Evolutionary conservation across 2,797 vertebrate species (phyloP).

Genomic region (Phrynocephalus forsythii): DNA sequence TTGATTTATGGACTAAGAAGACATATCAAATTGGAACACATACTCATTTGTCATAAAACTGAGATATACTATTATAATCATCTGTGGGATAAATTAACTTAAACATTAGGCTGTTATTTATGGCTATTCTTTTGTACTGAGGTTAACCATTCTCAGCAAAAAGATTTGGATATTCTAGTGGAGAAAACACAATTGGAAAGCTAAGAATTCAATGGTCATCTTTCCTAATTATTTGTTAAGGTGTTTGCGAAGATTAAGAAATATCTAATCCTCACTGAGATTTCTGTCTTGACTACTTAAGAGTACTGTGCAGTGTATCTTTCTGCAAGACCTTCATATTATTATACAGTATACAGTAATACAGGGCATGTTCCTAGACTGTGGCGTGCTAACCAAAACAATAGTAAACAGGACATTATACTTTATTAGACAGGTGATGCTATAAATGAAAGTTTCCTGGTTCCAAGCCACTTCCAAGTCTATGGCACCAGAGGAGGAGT

Average conservation of each 20-base stretch:
- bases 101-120: slow-evolving; percentile 4
- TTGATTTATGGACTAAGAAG: not conserved
- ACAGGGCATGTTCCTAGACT: no score
- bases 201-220: not conserved
- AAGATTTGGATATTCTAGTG: not conserved
- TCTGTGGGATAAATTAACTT: not conserved
- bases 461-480: no score
- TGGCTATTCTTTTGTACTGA: not conserved
- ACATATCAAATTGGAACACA: not conserved
- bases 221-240: not conserved
- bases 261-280: not conserved
- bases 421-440: no score
- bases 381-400: no score
- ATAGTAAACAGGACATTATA: no score
- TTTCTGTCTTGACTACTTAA: not conserved
- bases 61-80: slow-evolving; percentile 28
- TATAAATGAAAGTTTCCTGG: no score
- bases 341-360: no score
- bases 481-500: no score
- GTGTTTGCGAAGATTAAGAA: not conserved
- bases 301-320: no score
- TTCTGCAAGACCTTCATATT: no score
- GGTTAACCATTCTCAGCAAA: not conserved
- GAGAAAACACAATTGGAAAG: not conserved
- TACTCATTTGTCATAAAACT: not conserved